Conservation (phyloP, 2,888 invertebrate genomes). For the Callinectes sapidus region DNA sequence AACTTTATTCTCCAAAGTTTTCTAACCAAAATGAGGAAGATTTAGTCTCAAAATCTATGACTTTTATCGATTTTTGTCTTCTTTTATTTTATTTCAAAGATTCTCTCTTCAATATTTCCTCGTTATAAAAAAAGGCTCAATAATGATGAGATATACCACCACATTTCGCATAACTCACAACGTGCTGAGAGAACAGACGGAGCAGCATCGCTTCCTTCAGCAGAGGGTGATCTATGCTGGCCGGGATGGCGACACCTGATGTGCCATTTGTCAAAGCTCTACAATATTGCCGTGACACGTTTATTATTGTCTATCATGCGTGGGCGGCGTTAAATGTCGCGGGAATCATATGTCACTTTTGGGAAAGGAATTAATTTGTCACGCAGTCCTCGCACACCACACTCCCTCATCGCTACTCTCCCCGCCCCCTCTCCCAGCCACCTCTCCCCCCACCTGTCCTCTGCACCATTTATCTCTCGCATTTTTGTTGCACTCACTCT, state of each 20-base stretch:
- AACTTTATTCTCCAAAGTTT: too few relatives aligned
- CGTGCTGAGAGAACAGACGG: not conserved
- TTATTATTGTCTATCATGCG: not conserved
- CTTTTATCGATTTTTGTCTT: too few relatives aligned
- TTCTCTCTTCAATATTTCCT: too few relatives aligned
- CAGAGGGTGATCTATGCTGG: not conserved
- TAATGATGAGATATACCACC: not conserved
- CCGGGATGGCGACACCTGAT: not conserved
- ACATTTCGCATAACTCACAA: not conserved
- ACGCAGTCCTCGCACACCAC: not conserved
- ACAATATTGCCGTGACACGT: not conserved
- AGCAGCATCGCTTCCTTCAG: not conserved
- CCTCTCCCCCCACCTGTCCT: not conserved
- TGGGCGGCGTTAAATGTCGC: not conserved
- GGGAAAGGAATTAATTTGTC: not conserved
- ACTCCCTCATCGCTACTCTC: not conserved
- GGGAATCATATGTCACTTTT: conserved; percentile 9
- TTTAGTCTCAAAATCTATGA: too few relatives aligned
- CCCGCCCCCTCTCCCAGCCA: not conserved
- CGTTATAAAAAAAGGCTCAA: not conserved
- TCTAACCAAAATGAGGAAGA: too few relatives aligned
- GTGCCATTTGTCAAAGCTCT: not conserved
- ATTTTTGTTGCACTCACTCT: not conserved
- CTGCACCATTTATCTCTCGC: not conserved
- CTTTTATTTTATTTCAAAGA: too few relatives aligned